Percentiles rank a stretch among this genome's conserved stretches.
phyloP scores from a whole-genome alignment of 2,888 invertebrate species.

The Ectobius pallidus region DNA sequence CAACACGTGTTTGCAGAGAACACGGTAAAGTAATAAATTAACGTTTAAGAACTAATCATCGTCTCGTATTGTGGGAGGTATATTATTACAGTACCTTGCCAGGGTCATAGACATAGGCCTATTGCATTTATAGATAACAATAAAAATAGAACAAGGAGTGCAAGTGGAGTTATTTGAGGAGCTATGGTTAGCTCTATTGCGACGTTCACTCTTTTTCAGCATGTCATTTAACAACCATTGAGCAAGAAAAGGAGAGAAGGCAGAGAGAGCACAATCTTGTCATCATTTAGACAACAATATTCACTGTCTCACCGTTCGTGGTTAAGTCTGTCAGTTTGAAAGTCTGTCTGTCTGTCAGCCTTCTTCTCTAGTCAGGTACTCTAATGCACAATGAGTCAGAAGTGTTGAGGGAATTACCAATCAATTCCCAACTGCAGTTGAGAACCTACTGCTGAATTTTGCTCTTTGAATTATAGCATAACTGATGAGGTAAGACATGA shows the following conservation, averaged over 20 bases:
- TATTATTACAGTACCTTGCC: conserved; percentile 28
- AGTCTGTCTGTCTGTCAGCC: no score
- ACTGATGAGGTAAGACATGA: no score
- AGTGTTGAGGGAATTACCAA: no score
- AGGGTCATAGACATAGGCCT: conserved; percentile 31
- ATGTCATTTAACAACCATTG: conserved; percentile 41
- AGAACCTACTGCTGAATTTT: no score
- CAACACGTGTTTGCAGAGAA: conserved; percentile 32
- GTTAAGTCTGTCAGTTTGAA: background rate
- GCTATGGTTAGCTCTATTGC: conserved; percentile 15
- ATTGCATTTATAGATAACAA: conserved; percentile 27
- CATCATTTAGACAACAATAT: background rate
- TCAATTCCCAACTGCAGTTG: no score
- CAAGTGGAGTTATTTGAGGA: conserved; percentile 14
- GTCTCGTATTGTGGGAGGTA: conserved; percentile 31
- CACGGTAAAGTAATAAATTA: conserved; percentile 36
- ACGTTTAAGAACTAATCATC: conserved; percentile 21
- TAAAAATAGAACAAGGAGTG: conserved; percentile 36
- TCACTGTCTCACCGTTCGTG: background rate
- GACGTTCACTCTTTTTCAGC: background rate
- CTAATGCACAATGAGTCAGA: no score
- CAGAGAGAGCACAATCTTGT: conserved; percentile 19
- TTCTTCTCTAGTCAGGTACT: no score
- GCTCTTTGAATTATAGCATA: no score
- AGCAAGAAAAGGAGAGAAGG: conserved; percentile 42